A percentile compares a stretch with the other conserved stretches of the same genome.
Conservation (phyloP, 1,140 invertebrate genomes). For the Whitmania pigra region DNA sequence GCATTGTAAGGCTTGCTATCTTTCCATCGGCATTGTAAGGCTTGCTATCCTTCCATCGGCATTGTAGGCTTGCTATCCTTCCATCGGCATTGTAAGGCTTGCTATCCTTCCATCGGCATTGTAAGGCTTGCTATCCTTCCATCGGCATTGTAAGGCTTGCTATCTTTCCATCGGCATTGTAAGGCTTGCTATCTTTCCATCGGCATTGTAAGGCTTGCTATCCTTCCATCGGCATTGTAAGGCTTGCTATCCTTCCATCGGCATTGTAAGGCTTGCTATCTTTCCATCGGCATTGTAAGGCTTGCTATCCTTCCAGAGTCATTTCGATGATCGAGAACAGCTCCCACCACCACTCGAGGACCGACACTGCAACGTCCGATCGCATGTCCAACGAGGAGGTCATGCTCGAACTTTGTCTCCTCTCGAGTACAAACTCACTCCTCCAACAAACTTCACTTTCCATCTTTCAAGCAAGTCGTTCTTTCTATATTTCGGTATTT, state of each 20-base stretch:
- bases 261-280: slow-evolving; percentile 20
- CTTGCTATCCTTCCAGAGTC: slow-evolving; percentile 30
- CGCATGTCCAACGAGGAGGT: slow-evolving; percentile 55
- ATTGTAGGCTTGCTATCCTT: slow-evolving; percentile 21
- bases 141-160: slow-evolving; percentile 1
- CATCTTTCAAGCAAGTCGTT: slow-evolving; percentile 41
- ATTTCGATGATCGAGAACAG: slow-evolving; percentile 37
- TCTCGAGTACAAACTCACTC: slow-evolving; percentile 54
- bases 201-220: slow-evolving; percentile 20
- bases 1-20: slow-evolving; percentile 20
- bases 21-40: neutral
- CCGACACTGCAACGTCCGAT: slow-evolving; percentile 27
- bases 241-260: slow-evolving; percentile 21
- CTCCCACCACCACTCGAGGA: slow-evolving; percentile 31
- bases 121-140: slow-evolving; percentile 21
- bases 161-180: slow-evolving; percentile 17
- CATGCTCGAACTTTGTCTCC: slow-evolving; percentile 56
- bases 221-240: neutral
- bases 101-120: slow-evolving; percentile 20
- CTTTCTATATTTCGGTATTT: neutral
- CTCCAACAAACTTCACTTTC: slow-evolving; percentile 51
- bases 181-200: slow-evolving; percentile 21
- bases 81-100: neutral
- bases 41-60: slow-evolving; percentile 21
- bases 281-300: neutral